Evolutionary conservation across 1,140 invertebrate genomes (phyloP), one percentile per base, ranked within the genome.

Genomic region (Melitaea cinxia): DNA sequence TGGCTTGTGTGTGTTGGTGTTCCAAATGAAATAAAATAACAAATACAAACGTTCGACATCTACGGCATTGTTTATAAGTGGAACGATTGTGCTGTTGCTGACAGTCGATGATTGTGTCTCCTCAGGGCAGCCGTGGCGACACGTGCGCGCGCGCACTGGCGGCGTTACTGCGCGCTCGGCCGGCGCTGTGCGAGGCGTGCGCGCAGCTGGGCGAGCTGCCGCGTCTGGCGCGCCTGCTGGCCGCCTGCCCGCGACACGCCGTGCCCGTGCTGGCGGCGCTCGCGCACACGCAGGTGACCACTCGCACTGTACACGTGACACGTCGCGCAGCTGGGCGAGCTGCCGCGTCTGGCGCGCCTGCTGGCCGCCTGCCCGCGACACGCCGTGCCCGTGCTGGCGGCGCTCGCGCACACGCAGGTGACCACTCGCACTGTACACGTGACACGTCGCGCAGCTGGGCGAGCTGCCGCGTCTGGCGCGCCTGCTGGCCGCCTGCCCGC

Each of bases 161-260:
- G 9, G 94, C 94, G 74, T 90, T 99, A 24, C 91, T 99, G 23
- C 93, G 95, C 76, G 94, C 96, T 15, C 97, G 99, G 85, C 96
- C 97, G n/a, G 92, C 94, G 75, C 93, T 99, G 47, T 93, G 96
- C 17, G 98, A 99, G 85, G 94, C 96, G 72, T 94, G 99, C 54
- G 98, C 99, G 14, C 94, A 97, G 14, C 94, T 99, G 79, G 99
- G 98, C 9, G 97, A 99, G 87, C 95, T 99, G 85, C 98, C 98
- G 14, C 94, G 97, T 68, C 91, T 99, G 21, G 96, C 97, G 75
- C 92, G 94, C 72, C 94, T 96, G 78, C 95, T 99, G 92, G 91
- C 94, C 85, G 78, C 93, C 74, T 93, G 95, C 72, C 95, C 95
- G 57, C 95, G 94, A 80, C 94, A 96, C 55, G 95, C 96, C 50